Evolutionary conservation across 92 coral and sea anemone species (phyloP), one percentile per base, ranked within the genome.

Genomic region (Porites evermanni): DNA sequence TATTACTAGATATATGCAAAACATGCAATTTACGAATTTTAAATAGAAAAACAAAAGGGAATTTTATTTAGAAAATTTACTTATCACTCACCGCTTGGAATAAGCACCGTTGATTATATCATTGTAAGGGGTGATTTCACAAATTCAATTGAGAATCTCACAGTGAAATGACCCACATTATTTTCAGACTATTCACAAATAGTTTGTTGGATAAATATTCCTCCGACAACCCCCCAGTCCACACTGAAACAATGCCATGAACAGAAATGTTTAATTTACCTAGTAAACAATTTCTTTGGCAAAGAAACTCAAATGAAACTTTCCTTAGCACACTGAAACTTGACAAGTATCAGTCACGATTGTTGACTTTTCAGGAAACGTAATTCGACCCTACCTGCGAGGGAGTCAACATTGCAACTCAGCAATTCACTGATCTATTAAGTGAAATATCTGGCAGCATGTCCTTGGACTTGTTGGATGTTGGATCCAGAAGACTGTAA

Each of bases 91-190:
- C 53, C 78, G n/a, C 85, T 84, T 16, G 89, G 89, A 53, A 23
- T 24, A 59, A 84, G 89, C 52, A 79, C 75, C 21, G 86, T 84
- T 10, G 81, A 84, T 78, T 89, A 89, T 79, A 83, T 89, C 32
- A 77, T 89, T 19, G 64, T 51, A 67, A 79, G 74, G 32, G 85
- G 71, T 19, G 80, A 87, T 18, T 50, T 87, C 1, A 9, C 13
- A 13, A 54, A 54, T 54, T 9, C 13, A 13, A 54, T 54, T 54
- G 60, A 54, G 60, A 75, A 23, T 54, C 54, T 75, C 14, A 18
- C 58, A 12, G 79, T 75, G 24, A 75, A 71, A 14, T 56, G 6
- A 11, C 23, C 54, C 1, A 6, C 23, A 17, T 50, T 51, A 70
- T 16, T 8, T 18, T 71, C 23, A 16, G 19, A 51, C 17, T 26